A percentile compares a stretch with the other conserved stretches of the same genome.
Conservation (phyloP, 2,113 vertebrate genomes). For the Ondatra zibethicus region DNA sequence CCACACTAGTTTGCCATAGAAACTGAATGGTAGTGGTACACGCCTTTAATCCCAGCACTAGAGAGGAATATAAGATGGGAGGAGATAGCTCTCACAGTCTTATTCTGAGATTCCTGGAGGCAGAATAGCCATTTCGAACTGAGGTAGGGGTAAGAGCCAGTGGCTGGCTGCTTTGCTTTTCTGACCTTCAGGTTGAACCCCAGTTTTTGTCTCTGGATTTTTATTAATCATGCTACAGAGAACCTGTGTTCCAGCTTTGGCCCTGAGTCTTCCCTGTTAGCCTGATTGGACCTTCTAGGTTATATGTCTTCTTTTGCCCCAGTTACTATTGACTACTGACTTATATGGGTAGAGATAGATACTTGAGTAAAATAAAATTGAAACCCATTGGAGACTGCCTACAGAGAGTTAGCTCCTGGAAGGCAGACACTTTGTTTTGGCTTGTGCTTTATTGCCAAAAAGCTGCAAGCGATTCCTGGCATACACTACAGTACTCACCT, state of each 20-base stretch:
- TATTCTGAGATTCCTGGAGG: no score
- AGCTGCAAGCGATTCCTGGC: not conserved
- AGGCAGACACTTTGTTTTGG: slow-evolving; percentile 6
- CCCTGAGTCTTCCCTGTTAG: not conserved
- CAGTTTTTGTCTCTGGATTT: no score
- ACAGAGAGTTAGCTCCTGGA: not conserved
- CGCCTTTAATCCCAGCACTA: no score
- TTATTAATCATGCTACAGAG: no score
- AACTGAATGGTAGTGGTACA: no score
- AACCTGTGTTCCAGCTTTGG: not conserved
- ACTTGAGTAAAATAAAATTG: slow-evolving; percentile 40
- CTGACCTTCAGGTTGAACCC: no score
- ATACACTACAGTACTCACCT: not conserved
- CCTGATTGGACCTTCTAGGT: not conserved
- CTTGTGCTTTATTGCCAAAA: not conserved
- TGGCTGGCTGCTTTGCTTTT: no score
- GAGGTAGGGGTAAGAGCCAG: no score
- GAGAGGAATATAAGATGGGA: no score
- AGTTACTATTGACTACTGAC: not conserved
- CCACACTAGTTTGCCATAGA: no score
- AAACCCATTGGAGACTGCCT: not conserved
- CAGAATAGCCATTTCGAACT: no score
- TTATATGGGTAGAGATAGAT: not conserved
- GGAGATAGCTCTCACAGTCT: no score
- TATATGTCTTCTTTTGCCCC: not conserved